Conservation (phyloP, 2,113 vertebrate species). For the Scartelaos histophorus region DNA sequence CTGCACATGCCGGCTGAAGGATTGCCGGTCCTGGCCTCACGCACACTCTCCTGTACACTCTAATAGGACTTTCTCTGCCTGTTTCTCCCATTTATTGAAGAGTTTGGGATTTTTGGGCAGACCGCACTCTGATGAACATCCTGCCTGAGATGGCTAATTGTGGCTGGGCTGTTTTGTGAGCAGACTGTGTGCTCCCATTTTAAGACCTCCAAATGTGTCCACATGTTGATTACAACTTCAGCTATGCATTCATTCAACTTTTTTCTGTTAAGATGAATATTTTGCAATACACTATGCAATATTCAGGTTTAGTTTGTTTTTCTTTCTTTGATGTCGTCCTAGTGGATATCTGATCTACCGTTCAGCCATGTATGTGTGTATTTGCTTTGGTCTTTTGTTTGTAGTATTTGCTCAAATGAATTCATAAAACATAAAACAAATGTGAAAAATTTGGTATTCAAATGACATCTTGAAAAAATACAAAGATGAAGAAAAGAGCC, state of each 20-base stretch:
- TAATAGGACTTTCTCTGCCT: constrained; percentile 55
- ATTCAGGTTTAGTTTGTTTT: background rate
- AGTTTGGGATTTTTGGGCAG: constrained; percentile 66
- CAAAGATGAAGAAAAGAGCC: too few species aligned
- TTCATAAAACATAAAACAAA: background rate
- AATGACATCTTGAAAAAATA: background rate
- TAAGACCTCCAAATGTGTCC: constrained; percentile 63
- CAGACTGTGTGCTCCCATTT: constrained; percentile 55
- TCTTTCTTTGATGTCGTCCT: background rate
- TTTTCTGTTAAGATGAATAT: background rate
- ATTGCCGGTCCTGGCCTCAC: constrained; percentile 36
- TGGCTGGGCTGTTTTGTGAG: constrained; percentile 63
- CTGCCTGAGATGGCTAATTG: constrained; percentile 71
- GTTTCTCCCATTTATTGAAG: constrained; percentile 64
- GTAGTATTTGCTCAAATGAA: background rate
- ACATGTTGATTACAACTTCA: constrained; percentile 63
- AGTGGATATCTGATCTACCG: background rate
- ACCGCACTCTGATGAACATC: constrained; percentile 78
- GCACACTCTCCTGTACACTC: constrained; percentile 25
- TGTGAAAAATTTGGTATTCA: background rate
- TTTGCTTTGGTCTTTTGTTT: background rate
- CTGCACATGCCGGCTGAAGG: constrained; percentile 35
- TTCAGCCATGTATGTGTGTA: background rate
- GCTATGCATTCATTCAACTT: constrained; percentile 19
- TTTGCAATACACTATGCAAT: background rate